These are phyloP conservation scores for Notolepis coatsorum DNA, from an alignment of 2,797 vertebrate species.

Conservation along the genomic window DNA sequence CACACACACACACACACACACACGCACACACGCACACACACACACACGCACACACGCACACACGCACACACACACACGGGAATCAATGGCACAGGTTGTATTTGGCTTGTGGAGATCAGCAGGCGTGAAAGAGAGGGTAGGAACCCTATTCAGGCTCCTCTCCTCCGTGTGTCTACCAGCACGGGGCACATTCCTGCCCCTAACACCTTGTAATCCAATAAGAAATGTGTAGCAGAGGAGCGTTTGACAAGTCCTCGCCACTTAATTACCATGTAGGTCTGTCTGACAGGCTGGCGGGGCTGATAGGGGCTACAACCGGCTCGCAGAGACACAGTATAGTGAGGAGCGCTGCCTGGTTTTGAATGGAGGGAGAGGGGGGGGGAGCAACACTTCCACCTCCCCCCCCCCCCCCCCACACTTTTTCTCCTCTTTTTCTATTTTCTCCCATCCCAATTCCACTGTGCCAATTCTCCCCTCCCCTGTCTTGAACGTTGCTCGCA, in stretches of 20 bases:
- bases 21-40: conserved; percentile 11
- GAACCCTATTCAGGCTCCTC: conserved; percentile 63
- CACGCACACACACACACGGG: conserved; percentile 16
- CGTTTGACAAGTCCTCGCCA: conserved; percentile 77
- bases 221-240: conserved; percentile 81
- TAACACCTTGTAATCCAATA: conserved; percentile 84
- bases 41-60: not conserved
- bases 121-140: conserved; percentile 74
- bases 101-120: conserved; percentile 73
- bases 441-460: too few species aligned
- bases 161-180: conserved; percentile 54
- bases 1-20: conserved; percentile 9
- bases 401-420: too few species aligned
- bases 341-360: not conserved
- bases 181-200: conserved; percentile 70
- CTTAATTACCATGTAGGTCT: conserved; percentile 80
- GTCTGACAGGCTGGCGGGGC: conserved; percentile 68
- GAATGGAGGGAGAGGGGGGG: not conserved
- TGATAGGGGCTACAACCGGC: conserved; percentile 50
- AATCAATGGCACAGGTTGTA: conserved; percentile 77
- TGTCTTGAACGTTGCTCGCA: too few species aligned
- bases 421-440: too few species aligned
- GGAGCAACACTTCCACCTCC: not conserved
- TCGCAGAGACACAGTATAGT: not conserved
- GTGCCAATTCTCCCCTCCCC: too few species aligned